Percentiles rank a stretch among this genome's conserved stretches.
phyloP scores from a whole-genome alignment of 2,113 vertebrate species.

The Microcebus lehilahytsara region DNA sequence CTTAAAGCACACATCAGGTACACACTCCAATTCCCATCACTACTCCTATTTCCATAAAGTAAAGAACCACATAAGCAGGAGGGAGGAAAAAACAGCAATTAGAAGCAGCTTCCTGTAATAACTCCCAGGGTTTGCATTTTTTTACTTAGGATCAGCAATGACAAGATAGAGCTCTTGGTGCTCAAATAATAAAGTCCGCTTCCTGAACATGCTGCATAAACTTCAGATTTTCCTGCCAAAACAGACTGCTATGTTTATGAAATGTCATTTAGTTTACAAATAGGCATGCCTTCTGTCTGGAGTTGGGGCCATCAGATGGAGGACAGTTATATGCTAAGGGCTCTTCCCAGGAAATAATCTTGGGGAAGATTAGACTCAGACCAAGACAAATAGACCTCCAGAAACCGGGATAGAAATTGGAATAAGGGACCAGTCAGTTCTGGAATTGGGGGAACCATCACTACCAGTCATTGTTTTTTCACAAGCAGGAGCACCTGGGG shows the following conservation, averaged over 20 bases:
- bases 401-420: not conserved
- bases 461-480: not conserved
- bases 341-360: not conserved
- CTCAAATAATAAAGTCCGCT: not conserved
- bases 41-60: not conserved
- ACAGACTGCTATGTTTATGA: not conserved
- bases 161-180: not conserved
- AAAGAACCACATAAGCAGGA: not conserved
- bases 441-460: not conserved
- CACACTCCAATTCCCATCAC: not conserved
- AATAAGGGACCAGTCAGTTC: not conserved
- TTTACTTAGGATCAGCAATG: not conserved
- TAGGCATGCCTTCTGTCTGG: not conserved
- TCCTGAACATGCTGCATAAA: not conserved
- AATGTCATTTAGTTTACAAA: conserved; percentile 4
- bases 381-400: not conserved
- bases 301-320: not conserved
- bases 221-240: conserved; percentile 12
- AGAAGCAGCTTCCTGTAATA: not conserved
- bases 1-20: not conserved
- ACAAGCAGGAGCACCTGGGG: not conserved
- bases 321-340: not conserved
- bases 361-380: not conserved
- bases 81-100: not conserved
- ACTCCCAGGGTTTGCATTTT: conserved; percentile 22